These are phyloP conservation scores for Condylura cristata DNA, from an alignment of 2,113 vertebrate species.

Conservation along the genomic window DNA sequence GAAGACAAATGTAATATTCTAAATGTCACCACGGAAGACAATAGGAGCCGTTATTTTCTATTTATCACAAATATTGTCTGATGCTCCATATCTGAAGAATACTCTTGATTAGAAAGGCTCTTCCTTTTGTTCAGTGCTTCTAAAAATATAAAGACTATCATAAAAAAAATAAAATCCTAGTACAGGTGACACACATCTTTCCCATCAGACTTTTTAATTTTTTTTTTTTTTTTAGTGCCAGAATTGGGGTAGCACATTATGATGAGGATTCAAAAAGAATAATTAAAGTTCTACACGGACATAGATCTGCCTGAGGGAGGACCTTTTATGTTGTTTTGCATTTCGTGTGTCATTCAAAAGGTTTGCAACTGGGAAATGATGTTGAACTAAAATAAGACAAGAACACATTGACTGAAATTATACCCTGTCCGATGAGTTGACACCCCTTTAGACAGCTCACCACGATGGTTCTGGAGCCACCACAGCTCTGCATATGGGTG, in stretches of 20 bases:
- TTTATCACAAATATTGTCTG: slow-evolving; percentile 72
- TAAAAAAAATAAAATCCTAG: slow-evolving; percentile 67
- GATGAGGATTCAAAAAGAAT: slow-evolving; percentile 87
- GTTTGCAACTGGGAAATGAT: slow-evolving; percentile 86
- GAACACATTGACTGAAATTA: slow-evolving; percentile 86
- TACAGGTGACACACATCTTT: slow-evolving; percentile 80
- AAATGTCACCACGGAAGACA: slow-evolving; percentile 63
- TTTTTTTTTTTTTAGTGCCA: slow-evolving; percentile 44
- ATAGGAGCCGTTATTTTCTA: slow-evolving; percentile 40
- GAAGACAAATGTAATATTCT: slow-evolving; percentile 44
- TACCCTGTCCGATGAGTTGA: slow-evolving; percentile 86
- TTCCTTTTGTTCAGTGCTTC: slow-evolving; percentile 71
- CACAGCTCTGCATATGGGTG: slow-evolving; percentile 69
- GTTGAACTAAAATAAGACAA: slow-evolving; percentile 89
- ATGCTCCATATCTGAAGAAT: slow-evolving; percentile 66
- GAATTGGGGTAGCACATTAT: slow-evolving; percentile 79
- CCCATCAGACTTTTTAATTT: slow-evolving; percentile 67
- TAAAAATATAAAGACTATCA: slow-evolving; percentile 73
- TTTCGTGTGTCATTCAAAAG: slow-evolving; percentile 86
- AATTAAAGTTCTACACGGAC: slow-evolving; percentile 87
- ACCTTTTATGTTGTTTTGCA: slow-evolving; percentile 87
- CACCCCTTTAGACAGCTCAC: slow-evolving; percentile 85
- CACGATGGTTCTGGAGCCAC: slow-evolving; percentile 72
- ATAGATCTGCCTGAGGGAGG: slow-evolving; percentile 85
- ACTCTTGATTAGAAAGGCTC: slow-evolving; percentile 66